Evolutionary conservation across 2,113 vertebrate species (phyloP), one percentile per base, ranked within the genome.

Genomic region (Camelus bactrianus): DNA sequence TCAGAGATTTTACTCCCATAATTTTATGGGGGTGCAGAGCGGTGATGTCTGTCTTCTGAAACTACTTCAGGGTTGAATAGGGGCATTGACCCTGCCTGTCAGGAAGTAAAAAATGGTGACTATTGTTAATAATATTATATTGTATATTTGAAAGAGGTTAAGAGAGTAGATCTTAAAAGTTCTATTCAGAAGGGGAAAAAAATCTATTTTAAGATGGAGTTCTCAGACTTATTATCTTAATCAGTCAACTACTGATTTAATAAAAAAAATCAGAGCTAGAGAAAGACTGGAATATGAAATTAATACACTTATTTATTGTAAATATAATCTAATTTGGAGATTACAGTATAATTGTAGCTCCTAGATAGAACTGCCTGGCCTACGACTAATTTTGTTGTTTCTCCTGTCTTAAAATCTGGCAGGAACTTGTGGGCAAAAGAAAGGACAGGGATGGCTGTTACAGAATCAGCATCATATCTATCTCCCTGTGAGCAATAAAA

Each of bases 281-380:
- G 62, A 79, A 84, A 76, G 32, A 73, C 38, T 81, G 28, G 16
- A 94, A 76, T 72, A 58, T 54, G 54, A 89, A 26, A 88, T 86
- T 67, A 50, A 84, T 83, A 79, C 24, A 72, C 69, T 67, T 82
- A 72, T 72, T 87, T 50, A 72, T 42, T 73, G 8, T n/a, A 88
- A 75, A 95, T 50, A 62, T 24, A 92, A 64, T 65, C 46, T 92
- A 80, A 92, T 72, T 92, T 93, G 32, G 87, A 93, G 50, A 91
- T 48, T 35, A 42, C 13, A 42, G 28, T 26, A 42, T 56, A 69
- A 87, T 9, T n/a, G 8, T 65, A 69, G 50, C 22, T 92, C 19
- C 42, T 73, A 65, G 26, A n/a, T 28, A 62, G 6, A 91, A 92
- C 0, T 35, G 20, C 30, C 30, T 76, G 35, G 19, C 32, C 82